Percentiles rank a stretch among this genome's conserved stretches.
Conservation (phyloP, 2,888 invertebrate species). For the Pocota personata region DNA sequence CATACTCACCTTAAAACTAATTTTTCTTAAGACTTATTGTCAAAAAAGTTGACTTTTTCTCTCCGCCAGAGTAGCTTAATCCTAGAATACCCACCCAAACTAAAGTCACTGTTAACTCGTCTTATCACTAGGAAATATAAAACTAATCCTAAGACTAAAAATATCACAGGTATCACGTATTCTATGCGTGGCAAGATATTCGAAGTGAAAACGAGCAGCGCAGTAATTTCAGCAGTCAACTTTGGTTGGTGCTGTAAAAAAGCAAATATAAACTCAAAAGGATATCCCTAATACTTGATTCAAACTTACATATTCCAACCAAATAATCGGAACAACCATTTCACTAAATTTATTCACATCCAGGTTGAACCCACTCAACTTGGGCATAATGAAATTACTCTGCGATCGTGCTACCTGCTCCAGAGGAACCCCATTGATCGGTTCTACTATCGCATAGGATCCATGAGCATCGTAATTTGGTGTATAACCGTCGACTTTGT, state of each 20-base stretch:
- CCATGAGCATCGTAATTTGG: slow-evolving; percentile 86
- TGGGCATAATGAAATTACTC: slow-evolving; percentile 85
- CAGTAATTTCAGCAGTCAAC: slow-evolving; percentile 83
- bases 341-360: slow-evolving; percentile 85
- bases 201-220: slow-evolving; percentile 83
- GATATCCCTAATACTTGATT: background rate
- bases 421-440: slow-evolving; percentile 87
- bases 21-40: background rate
- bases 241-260: slow-evolving; percentile 85
- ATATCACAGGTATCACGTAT: slow-evolving; percentile 70
- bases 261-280: background rate
- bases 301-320: slow-evolving; percentile 88
- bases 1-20: background rate
- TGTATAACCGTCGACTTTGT: slow-evolving; percentile 85
- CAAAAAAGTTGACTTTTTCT: slow-evolving; percentile 30
- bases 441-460: slow-evolving; percentile 87
- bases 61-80: slow-evolving; percentile 44
- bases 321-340: slow-evolving; percentile 86
- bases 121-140: slow-evolving; percentile 36
- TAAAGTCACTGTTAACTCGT: slow-evolving; percentile 41
- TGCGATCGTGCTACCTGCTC: slow-evolving; percentile 87
- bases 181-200: slow-evolving; percentile 84
- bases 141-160: slow-evolving; percentile 55
- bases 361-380: slow-evolving; percentile 84
- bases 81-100: slow-evolving; percentile 58